These are phyloP conservation scores for Calcarius lapponicus DNA, from an alignment of 2,797 vertebrate genomes.

Conservation along the genomic window DNA sequence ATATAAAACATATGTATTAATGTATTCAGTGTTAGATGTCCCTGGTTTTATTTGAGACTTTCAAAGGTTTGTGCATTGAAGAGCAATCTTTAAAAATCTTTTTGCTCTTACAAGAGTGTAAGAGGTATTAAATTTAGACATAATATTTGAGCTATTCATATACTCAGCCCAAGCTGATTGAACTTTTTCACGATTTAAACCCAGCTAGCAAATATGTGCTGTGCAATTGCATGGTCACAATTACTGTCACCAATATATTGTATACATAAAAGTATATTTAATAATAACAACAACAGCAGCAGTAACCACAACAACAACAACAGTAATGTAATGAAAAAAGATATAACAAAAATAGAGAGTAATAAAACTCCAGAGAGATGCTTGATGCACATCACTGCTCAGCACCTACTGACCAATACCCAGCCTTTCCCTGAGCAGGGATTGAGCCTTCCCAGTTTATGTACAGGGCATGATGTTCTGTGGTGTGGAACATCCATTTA, in stretches of 20 bases:
- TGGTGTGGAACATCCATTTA: not conserved
- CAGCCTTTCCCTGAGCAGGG: not conserved
- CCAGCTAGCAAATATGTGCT: not conserved
- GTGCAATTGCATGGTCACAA: not conserved
- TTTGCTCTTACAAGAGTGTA: not conserved
- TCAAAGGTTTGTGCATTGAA: not conserved
- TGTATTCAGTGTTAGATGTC: not conserved
- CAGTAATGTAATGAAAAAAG: not conserved
- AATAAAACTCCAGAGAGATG: not conserved
- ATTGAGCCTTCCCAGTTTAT: not conserved
- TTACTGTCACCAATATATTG: not conserved
- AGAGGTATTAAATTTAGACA: not conserved
- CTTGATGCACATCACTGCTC: not conserved
- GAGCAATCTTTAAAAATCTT: not conserved
- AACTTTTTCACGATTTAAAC: not conserved
- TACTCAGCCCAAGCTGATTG: not conserved
- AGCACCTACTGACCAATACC: not conserved
- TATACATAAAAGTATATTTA: too few species aligned
- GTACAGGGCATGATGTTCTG: accelerated
- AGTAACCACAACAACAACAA: not conserved
- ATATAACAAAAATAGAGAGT: too few species aligned
- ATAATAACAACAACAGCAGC: not conserved
- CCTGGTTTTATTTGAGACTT: not conserved
- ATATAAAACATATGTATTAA: not conserved
- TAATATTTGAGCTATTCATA: not conserved